Conservation (phyloP, 1,140 invertebrate genomes). For the Caenorhabditis latens region DNA sequence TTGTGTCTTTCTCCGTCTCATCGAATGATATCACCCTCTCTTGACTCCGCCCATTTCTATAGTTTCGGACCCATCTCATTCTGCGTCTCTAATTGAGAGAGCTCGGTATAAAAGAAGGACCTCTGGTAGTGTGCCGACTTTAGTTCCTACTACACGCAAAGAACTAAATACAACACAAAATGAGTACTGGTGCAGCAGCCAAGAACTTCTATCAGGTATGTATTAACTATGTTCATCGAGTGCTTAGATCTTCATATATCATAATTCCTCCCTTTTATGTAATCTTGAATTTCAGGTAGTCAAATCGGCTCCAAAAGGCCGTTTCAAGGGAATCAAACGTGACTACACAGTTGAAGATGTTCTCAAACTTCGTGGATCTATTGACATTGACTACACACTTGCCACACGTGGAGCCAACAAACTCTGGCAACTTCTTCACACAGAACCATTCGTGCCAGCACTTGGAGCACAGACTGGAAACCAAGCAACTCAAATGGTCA, state of each 20-base stretch:
- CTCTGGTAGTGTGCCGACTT: slow-evolving; percentile 24
- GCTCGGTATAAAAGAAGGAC: slow-evolving; percentile 1
- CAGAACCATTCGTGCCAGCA: slow-evolving; percentile 75
- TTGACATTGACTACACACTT: slow-evolving; percentile 78
- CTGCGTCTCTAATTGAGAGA: slow-evolving; percentile 20
- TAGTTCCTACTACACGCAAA: neutral
- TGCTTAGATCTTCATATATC: neutral
- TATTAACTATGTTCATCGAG: neutral
- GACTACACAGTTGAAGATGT: slow-evolving; percentile 78
- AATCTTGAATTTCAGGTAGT: slow-evolving; percentile 68
- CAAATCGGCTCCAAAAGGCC: slow-evolving; percentile 77
- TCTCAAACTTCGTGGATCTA: slow-evolving; percentile 77
- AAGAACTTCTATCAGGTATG: slow-evolving; percentile 74
- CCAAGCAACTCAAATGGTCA: slow-evolving; percentile 79
- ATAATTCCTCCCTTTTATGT: too few relatives aligned
- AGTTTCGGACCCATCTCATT: slow-evolving; percentile 35
- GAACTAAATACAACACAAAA: neutral
- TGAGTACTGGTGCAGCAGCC: slow-evolving; percentile 52
- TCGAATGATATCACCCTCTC: slow-evolving; percentile 22
- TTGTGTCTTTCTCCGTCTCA: slow-evolving; percentile 10
- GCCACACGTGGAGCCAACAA: slow-evolving; percentile 77
- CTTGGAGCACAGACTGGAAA: slow-evolving; percentile 78
- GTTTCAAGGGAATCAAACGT: slow-evolving; percentile 77
- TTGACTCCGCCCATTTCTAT: slow-evolving; percentile 17
- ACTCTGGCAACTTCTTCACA: slow-evolving; percentile 78